Conservation (phyloP, 2,888 invertebrate genomes). For the Tigriopus californicus region DNA sequence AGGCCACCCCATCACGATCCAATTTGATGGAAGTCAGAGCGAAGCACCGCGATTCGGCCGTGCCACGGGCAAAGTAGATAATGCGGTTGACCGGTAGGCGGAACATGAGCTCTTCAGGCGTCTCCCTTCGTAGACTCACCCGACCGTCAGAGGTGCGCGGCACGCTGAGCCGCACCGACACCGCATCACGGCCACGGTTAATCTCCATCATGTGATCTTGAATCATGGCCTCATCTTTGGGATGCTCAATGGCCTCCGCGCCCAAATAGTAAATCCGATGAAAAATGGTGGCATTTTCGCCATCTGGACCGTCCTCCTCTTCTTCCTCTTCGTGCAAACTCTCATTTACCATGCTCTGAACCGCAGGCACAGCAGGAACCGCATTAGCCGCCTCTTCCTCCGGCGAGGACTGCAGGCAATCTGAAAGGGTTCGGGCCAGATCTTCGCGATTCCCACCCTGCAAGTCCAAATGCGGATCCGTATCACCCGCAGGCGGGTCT, state of each 20-base stretch:
- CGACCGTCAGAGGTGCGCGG: constrained; percentile 80
- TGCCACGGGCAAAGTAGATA: constrained; percentile 81
- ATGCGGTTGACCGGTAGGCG: constrained; percentile 81
- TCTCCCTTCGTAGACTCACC: constrained; percentile 60
- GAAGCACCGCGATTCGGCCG: constrained; percentile 68
- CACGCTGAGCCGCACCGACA: constrained; percentile 76
- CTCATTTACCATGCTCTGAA: no score
- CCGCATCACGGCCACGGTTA: constrained; percentile 55
- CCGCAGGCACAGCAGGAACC: no score
- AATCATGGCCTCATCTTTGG: constrained; percentile 78
- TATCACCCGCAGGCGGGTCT: no score
- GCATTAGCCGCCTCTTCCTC: no score
- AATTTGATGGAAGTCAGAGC: constrained; percentile 86
- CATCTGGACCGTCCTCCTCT: no score
- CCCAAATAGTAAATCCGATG: constrained; percentile 84
- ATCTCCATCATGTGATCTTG: constrained; percentile 80
- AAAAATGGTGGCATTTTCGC: constrained; percentile 44
- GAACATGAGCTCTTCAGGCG: constrained; percentile 57
- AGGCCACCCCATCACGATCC: constrained; percentile 47
- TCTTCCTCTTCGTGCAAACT: no score
- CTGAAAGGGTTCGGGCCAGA: no score
- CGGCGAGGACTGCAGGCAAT: no score
- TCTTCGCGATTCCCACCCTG: no score
- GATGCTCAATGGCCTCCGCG: constrained; percentile 71
- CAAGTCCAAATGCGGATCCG: no score